Conservation (phyloP, 1,140 invertebrate genomes). For the Hormaphis cornu region DNA sequence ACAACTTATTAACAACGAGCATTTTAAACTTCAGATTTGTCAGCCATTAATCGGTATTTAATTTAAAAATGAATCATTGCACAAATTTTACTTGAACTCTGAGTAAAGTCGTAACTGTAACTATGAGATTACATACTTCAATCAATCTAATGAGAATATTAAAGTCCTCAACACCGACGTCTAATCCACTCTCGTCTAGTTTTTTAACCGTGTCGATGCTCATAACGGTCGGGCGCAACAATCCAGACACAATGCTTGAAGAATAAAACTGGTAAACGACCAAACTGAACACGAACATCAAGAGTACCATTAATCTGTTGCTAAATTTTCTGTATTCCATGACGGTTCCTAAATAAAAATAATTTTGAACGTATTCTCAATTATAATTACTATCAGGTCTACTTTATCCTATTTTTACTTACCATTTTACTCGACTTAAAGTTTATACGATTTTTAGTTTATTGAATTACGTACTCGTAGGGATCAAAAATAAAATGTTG, state of each 20-base stretch:
- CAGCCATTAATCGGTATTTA: no score
- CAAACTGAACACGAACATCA: constrained; percentile 38
- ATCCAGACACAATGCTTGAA: constrained; percentile 40
- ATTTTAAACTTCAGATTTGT: no score
- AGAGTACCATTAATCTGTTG: background rate
- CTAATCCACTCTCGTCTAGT: constrained; percentile 10
- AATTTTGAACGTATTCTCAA: background rate
- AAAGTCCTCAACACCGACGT: background rate
- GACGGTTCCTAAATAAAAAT: background rate
- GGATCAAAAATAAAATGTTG: no score
- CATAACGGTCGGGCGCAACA: constrained; percentile 16
- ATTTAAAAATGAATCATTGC: no score
- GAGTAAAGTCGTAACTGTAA: no score
- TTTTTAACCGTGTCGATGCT: background rate
- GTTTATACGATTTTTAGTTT: no score
- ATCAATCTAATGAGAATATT: background rate
- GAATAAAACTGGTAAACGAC: constrained; percentile 49
- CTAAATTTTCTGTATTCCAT: background rate
- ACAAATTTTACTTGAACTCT: no score
- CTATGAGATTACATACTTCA: background rate
- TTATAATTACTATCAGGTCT: background rate
- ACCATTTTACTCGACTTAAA: no score
- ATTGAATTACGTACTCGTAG: no score
- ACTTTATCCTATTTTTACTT: no score
- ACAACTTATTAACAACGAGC: no score